Evolutionary conservation across 2,888 invertebrate species (phyloP).

Genomic region (Pogonocherus hispidulus): DNA sequence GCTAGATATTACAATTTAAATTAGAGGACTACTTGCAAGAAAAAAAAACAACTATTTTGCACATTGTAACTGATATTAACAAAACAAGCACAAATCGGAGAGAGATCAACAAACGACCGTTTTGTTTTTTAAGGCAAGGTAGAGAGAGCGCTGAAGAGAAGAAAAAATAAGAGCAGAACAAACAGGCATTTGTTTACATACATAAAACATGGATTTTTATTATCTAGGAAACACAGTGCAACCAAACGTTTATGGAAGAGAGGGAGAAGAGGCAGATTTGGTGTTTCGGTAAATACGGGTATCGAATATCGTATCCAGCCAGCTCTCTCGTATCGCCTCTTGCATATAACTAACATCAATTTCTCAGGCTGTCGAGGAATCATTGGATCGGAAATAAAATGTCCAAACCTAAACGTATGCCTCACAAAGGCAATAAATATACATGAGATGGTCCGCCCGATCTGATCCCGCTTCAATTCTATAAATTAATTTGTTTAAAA

Average conservation of each 20-base stretch:
- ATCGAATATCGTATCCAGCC: constrained; percentile 30
- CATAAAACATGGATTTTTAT: constrained; percentile 27
- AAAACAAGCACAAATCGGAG: constrained; percentile 5
- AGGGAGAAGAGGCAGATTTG: constrained; percentile 21
- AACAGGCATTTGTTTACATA: constrained; percentile 18
- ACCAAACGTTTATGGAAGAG: constrained; percentile 13
- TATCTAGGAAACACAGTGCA: constrained; percentile 25
- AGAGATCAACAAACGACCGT: too few species aligned
- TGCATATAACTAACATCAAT: constrained; percentile 56
- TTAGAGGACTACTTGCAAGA: not conserved
- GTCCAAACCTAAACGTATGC: constrained; percentile 54
- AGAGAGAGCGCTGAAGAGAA: too few species aligned
- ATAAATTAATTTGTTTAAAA: constrained; percentile 54
- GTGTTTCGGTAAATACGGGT: constrained; percentile 27
- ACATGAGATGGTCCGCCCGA: constrained; percentile 51
- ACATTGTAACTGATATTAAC: not conserved
- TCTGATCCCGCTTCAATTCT: constrained; percentile 49
- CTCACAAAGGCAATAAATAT: constrained; percentile 54
- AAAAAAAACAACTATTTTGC: not conserved
- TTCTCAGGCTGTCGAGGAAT: constrained; percentile 55
- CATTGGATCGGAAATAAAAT: constrained; percentile 56
- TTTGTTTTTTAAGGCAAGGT: too few species aligned
- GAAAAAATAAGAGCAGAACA: constrained; percentile 8
- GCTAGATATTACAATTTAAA: not conserved
- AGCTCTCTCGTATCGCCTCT: constrained; percentile 42